Base-by-base conservation (phyloP, 2,113 vertebrate genomes). In the Trogon surrucura region DNA sequence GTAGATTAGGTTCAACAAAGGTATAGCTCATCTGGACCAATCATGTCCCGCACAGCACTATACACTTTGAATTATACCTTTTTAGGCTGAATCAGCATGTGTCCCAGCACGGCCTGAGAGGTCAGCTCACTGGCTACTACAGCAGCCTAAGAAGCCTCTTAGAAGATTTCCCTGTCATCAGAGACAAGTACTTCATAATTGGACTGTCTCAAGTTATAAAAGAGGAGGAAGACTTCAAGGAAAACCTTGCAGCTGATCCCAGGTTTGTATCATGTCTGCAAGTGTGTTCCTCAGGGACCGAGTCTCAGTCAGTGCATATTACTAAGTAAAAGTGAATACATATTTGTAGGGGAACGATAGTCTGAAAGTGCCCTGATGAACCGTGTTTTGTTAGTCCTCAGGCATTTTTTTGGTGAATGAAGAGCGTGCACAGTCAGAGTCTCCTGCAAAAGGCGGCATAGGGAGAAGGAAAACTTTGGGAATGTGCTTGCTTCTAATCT, bases 111-210 rank as follows among this genome's bases (percentile, higher is more conserved):
- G 97, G 95, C 64, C 93, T 98, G 32, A 92, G 97, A 94, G 95
- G 94, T 27, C 98, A 98, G 96, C 97, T 98, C 50, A 89, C 96
- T 75, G 95, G 91, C 13, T 96, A 97, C 75, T 98, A 95, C 92
- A 92, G 71, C 29, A 98, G 97, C 81, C 93, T 98, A 36, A 97
- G 87, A 75, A 85, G 83, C 25, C 89, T 98, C 13, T 89, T 98
- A 53, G 95, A 97, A 7, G 88, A 97, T 16, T 48, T 98, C n/a
- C 98, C 98, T 20, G 80, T 96, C 11, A 48, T 98, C 82, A 95
- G 89, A 72, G 97, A 97, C 47, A 97, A 96, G 11, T 97, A 98
- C 78, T 98, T 99, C 69, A 82, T 95, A 93, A 58, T 36, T 51
- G 97, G 98, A 30, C 88, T 74, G 54, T 53, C 81, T 44, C 78